Evolutionary conservation across 1,140 invertebrate genomes (phyloP), one percentile per base, ranked within the genome.

Genomic region (Potamilus streckersoni): DNA sequence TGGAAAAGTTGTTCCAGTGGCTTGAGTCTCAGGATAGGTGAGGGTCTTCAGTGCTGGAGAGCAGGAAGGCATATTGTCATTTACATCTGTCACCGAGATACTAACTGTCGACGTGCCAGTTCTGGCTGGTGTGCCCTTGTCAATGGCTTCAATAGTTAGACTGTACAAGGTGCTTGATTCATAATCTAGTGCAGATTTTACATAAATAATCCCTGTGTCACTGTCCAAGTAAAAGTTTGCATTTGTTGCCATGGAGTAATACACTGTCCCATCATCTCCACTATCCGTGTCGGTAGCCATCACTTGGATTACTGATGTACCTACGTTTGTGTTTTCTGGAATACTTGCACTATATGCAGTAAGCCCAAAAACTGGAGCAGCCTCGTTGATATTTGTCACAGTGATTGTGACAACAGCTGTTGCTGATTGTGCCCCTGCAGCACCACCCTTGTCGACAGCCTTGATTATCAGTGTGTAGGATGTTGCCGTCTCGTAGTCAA

Each of bases 331-430:
- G 31, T 79, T 64, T 73, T 85, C 84, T 15, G 49, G 27, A 15
- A 82, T 16, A 19, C 58, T 73, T 17, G 62, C 63, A 16, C 76
- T 71, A 70, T 82, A 82, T 3, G 77, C 67, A 55, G 75, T 38
- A 63, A 89, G 82, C 11, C 75, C 73, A 80, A 92, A 86, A 16
- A 61, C 63, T 0, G 86, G 86, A 57, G 65, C 60, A 20, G 62
- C 17, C 63, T 87, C 84, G 69, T 87, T 87, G 16, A 82, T 79
- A 64, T 85, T 80, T 14, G 69, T 74, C 1, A 87, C 81, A 14
- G 69, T 73, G 12, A 87, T 74, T 49, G 77, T 71, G 16, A 78
- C 75, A 66, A 69, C 69, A 27, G 80, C 79, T 16, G 76, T 71
- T 15, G 74, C 69, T n/a, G 74, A 76, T 57, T 61, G 69, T 2